phyloP scores from a whole-genome alignment of 2,113 vertebrate species.

The Dipodomys spectabilis region DNA sequence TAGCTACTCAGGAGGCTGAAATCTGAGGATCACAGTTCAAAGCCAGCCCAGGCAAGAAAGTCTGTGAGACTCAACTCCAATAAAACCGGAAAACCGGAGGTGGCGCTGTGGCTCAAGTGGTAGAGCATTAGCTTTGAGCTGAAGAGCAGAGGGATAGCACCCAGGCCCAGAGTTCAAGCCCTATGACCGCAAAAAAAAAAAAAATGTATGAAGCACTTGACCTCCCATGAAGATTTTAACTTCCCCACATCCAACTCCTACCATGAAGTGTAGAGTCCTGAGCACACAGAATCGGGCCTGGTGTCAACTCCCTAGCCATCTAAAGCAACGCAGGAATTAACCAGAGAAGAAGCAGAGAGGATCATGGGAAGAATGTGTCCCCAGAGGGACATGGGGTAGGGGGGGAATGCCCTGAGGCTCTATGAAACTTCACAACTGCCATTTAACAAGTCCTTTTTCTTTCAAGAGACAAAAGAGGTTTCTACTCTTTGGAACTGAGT shows the following conservation, averaged over 20 bases:
- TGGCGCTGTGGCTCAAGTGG: too few species aligned
- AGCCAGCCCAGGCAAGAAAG: too few species aligned
- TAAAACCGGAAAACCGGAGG: too few species aligned
- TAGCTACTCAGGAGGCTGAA: too few species aligned
- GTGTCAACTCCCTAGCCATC: neutral
- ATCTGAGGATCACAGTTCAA: too few species aligned
- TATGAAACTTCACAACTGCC: neutral
- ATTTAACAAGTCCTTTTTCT: neutral
- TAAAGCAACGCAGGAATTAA: neutral
- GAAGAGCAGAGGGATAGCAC: too few species aligned
- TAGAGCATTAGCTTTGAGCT: too few species aligned
- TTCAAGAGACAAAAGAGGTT: neutral
- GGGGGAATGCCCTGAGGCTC: neutral
- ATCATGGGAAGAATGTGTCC: neutral
- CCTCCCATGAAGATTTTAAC: neutral
- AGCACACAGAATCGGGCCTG: neutral
- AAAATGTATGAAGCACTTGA: neutral
- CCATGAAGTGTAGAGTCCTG: neutral
- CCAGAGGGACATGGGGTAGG: neutral
- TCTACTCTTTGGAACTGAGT: neutral
- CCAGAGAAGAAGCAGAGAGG: neutral
- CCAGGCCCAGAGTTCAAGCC: too few species aligned
- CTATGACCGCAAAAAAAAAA: too few species aligned
- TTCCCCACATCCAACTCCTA: neutral
- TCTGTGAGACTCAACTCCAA: too few species aligned